A percentile compares a stretch with the other conserved stretches of the same genome.
These are phyloP conservation scores for Glossosoma conforme DNA, from an alignment of 1,140 invertebrate species.

Conservation along the genomic window DNA sequence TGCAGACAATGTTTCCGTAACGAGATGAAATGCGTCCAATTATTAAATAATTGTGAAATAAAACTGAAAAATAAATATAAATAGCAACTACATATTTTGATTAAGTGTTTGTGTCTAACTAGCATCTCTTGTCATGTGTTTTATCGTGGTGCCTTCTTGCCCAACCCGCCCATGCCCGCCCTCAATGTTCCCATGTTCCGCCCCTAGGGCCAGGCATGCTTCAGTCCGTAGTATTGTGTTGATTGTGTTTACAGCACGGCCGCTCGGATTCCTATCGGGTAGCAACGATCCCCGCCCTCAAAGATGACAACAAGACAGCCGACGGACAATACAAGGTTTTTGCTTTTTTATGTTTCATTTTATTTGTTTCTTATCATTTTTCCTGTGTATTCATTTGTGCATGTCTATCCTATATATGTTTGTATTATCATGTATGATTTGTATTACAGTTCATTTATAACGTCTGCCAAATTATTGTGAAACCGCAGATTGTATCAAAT, in stretches of 20 bases:
- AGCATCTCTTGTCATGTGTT: neutral
- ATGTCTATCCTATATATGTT: no score
- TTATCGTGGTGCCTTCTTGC: neutral
- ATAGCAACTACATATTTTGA: no score
- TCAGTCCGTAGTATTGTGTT: conserved; percentile 42
- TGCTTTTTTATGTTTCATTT: conserved; percentile 41
- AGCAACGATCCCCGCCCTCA: conserved; percentile 80
- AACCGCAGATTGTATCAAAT: no score
- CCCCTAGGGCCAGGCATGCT: conserved; percentile 18
- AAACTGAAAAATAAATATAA: no score
- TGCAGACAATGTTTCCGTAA: no score
- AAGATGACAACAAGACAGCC: conserved; percentile 90
- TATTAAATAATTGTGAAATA: no score
- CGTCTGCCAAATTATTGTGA: no score
- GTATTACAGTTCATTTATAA: no score
- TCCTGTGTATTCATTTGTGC: no score
- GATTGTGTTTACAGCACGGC: conserved; percentile 74
- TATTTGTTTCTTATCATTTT: conserved; percentile 28
- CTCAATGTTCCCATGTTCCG: neutral
- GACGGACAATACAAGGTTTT: conserved; percentile 87
- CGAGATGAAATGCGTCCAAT: no score
- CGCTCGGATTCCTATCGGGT: conserved; percentile 90
- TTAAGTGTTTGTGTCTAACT: no score
- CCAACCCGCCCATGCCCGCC: neutral
- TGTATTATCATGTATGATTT: no score